Percentiles rank a stretch among this genome's conserved stretches.
phyloP scores from a whole-genome alignment of 2,797 vertebrate genomes.

The Malurus leucopterus region DNA sequence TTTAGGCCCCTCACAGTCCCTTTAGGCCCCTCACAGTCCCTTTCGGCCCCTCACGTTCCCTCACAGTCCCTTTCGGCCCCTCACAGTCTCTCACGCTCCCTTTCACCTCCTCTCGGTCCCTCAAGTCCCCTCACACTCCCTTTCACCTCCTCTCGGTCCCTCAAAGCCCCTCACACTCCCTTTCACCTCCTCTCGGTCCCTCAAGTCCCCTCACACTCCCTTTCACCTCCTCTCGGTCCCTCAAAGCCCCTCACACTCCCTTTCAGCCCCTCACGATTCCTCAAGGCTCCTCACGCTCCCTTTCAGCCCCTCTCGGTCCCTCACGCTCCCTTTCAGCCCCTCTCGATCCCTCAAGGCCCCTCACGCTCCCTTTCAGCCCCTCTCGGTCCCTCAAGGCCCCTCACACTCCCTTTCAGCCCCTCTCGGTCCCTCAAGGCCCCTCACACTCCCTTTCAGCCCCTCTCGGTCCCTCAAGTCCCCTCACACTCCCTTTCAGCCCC shows the following conservation, averaged over 20 bases:
- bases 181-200: neutral
- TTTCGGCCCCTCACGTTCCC: neutral
- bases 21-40: too few relatives aligned
- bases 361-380: too few relatives aligned
- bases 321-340: fast-evolving
- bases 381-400: fast-evolving
- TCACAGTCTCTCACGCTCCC: fast-evolving
- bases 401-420: neutral
- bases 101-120: neutral
- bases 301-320: neutral
- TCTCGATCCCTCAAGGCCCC: neutral
- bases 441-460: too few relatives aligned
- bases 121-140: neutral
- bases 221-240: neutral
- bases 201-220: neutral
- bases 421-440: neutral
- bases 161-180: too few relatives aligned
- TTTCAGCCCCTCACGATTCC: neutral
- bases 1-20: too few relatives aligned
- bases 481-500: neutral
- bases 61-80: too few relatives aligned
- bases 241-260: neutral
- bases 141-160: neutral
- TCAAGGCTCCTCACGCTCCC: too few relatives aligned
- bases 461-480: fast-evolving